Conservation (phyloP, 2,797 vertebrate genomes). For the Octomys mimax region DNA sequence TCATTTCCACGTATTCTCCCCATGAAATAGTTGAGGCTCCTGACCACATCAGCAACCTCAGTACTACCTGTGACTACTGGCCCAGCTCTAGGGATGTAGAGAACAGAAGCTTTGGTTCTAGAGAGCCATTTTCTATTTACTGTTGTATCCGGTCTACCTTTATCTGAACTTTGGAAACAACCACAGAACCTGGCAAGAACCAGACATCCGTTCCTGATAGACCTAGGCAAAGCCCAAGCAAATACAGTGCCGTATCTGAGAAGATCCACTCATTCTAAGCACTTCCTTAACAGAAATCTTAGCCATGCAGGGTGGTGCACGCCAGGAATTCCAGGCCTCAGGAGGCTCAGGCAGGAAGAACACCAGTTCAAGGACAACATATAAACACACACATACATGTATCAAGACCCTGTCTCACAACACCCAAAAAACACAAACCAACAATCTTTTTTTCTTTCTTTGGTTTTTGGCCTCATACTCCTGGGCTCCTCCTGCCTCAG, state of each 20-base stretch:
- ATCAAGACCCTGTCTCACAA: not conserved
- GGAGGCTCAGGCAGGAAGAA: not conserved
- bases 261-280: not conserved
- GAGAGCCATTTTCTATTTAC: not conserved
- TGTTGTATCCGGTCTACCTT: constrained; percentile 60
- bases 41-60: not conserved
- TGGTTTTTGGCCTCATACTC: not conserved
- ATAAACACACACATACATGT: not conserved
- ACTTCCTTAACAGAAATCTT: not conserved
- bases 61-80: not conserved
- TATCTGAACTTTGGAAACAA: constrained; percentile 53
- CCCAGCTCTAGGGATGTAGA: not conserved
- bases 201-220: not conserved
- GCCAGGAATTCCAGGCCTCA: not conserved
- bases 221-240: not conserved
- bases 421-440: not conserved
- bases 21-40: constrained; percentile 35
- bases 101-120: not conserved
- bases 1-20: not conserved
- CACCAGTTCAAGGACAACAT: not conserved
- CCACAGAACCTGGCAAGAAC: not conserved
- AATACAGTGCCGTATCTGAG: not conserved
- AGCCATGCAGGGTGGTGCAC: not conserved
- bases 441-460: not conserved
- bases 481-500: not conserved